These are phyloP conservation scores for Caenorhabditis remanei DNA, from an alignment of 1,140 invertebrate species.

Conservation along the genomic window DNA sequence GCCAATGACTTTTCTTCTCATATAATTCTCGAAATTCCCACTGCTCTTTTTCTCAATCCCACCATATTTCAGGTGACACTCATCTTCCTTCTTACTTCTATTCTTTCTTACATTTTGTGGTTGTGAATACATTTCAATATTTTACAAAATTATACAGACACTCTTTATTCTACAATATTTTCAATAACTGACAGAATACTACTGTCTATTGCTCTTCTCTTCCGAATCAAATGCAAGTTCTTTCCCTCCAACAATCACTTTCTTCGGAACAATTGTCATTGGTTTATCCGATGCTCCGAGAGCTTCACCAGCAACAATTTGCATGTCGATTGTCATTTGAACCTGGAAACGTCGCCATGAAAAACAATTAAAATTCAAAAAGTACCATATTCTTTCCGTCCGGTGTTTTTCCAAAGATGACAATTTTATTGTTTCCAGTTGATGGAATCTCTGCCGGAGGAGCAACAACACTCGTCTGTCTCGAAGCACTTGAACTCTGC, in stretches of 20 bases:
- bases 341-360: neutral
- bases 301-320: neutral
- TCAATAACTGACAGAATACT: no score
- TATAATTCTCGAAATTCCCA: neutral
- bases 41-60: neutral
- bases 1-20: no score
- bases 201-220: no score
- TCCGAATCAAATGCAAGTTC: no score
- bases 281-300: neutral
- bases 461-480: neutral
- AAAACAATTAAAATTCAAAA: neutral
- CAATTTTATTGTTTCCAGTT: neutral
- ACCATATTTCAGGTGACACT: neutral
- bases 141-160: no score
- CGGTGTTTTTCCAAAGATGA: slow-evolving; percentile 2
- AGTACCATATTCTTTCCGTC: slow-evolving; percentile 30
- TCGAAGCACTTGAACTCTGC: neutral
- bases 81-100: neutral
- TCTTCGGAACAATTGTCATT: neutral
- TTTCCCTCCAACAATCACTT: neutral
- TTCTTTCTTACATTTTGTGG: neutral
- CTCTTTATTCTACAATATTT: no score
- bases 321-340: slow-evolving; percentile 52
- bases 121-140: neutral
- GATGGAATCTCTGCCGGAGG: neutral